These are phyloP conservation scores for Drosophila kohkoa DNA, from an alignment of 1,140 invertebrate species.

Conservation along the genomic window DNA sequence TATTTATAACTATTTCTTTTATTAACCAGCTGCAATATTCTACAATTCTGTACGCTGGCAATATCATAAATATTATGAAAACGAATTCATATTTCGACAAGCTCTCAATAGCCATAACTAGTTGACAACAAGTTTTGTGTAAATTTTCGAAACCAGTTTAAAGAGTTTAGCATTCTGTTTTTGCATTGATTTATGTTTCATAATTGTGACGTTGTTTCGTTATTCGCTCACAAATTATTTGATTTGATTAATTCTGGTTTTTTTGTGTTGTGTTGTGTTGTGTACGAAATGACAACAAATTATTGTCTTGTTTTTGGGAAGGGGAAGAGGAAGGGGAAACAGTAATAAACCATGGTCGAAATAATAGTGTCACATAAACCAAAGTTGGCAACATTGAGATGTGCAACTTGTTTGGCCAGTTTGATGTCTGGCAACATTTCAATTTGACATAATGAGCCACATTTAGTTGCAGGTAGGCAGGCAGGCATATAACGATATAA, in stretches of 20 bases:
- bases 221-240: slow-evolving; percentile 13
- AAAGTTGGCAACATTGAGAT: slow-evolving; percentile 22
- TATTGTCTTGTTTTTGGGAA: slow-evolving; percentile 8
- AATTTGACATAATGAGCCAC: slow-evolving; percentile 83
- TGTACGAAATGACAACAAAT: slow-evolving; percentile 4
- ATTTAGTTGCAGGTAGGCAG: slow-evolving; percentile 48
- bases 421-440: slow-evolving; percentile 75
- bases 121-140: slow-evolving; percentile 25
- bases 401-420: slow-evolving; percentile 64
- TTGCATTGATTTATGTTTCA: slow-evolving; percentile 34
- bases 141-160: slow-evolving; percentile 21
- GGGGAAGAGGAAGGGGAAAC: no score
- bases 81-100: slow-evolving; percentile 16
- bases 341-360: slow-evolving; percentile 1
- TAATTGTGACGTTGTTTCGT: slow-evolving; percentile 23
- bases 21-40: neutral
- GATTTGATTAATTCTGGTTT: slow-evolving; percentile 18
- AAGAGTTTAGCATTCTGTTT: neutral
- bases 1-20: neutral
- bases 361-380: slow-evolving; percentile 28
- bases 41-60: neutral
- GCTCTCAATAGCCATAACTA: slow-evolving; percentile 11
- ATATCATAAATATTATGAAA: slow-evolving; percentile 18
- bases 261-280: neutral
- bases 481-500: slow-evolving; percentile 1